Evolutionary conservation across 2,113 vertebrate genomes (phyloP), one percentile per base, ranked within the genome.

Genomic region (Podocnemis expansa): DNA sequence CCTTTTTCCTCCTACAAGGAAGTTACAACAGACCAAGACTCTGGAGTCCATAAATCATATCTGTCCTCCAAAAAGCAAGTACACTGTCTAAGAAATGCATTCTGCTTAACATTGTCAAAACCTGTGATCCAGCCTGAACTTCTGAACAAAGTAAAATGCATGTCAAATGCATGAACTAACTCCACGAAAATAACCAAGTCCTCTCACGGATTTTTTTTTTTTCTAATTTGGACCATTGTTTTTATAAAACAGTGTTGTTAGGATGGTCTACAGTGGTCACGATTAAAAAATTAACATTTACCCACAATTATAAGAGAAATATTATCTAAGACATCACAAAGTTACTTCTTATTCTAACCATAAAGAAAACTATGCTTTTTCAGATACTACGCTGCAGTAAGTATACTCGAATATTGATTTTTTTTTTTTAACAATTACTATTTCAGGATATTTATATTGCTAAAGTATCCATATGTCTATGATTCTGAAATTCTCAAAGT

Each of bases 1-100:
- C 75, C 60, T 91, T 94, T 93, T 96, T 63, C 54, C 81, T 97
- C 55, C 70, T 83, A 86, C 19, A 76, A 24, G 31, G 93, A 91
- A 84, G 56, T 80, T 84, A 95, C 67, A 95, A 84, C 10, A 86
- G 88, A 92, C 55, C 54, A 91, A 93, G 89, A 76, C 31, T 87
- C 88, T 51, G 7, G 19, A 49, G 84, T 78, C 67, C 78, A 93
- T 96, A 95, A 97, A 91, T 94, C 86, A 81, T 27, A 47, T 27
- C 89, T 87, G 78, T 83, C 80, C 87, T 93, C 82, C 60, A 75
- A 81, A 55, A 34, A 86, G 60, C 63, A 90, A 94, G 88, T 27
- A 80, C 21, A 38, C 52, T 38, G 92, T 27, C 24, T 22, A 86
- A 84, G 70, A 90, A 97, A 94, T 63, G 67, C n/a, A 85, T 7